Evolutionary conservation across 2,113 vertebrate species (phyloP).

Genomic region (Poeciliopsis turrubarensis): DNA sequence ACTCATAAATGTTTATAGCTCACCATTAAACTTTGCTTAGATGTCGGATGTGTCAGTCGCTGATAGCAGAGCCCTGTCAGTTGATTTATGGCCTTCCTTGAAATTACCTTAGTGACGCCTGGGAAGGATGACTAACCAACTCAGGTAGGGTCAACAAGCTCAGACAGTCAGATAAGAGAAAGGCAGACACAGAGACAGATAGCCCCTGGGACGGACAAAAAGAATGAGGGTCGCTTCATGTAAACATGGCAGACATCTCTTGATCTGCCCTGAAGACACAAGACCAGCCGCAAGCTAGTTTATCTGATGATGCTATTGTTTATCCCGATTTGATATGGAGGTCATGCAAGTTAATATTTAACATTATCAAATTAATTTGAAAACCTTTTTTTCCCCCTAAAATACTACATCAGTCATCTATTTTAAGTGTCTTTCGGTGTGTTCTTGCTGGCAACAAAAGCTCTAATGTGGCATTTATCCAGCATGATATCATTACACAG

Average conservation of each 20-base stretch:
- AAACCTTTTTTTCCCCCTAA: background rate
- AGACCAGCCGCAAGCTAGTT: slow-evolving; percentile 59
- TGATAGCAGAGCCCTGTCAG: slow-evolving; percentile 68
- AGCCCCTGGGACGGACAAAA: slow-evolving; percentile 60
- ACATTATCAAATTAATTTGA: slow-evolving; percentile 34
- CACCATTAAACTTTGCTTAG: slow-evolving; percentile 82
- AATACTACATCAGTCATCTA: slow-evolving; percentile 5
- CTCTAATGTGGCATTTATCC: slow-evolving; percentile 66
- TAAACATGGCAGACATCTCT: slow-evolving; percentile 70
- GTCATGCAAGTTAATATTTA: slow-evolving; percentile 23
- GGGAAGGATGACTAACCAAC: slow-evolving; percentile 70
- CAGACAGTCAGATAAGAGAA: slow-evolving; percentile 66
- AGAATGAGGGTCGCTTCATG: slow-evolving; percentile 59
- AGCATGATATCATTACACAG: slow-evolving; percentile 59
- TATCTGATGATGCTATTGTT: slow-evolving; percentile 57
- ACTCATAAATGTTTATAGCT: slow-evolving; percentile 79
- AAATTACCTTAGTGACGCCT: slow-evolving; percentile 77
- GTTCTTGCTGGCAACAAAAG: slow-evolving; percentile 44
- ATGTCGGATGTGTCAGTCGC: slow-evolving; percentile 74
- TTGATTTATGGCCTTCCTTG: slow-evolving; percentile 74
- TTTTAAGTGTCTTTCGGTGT: slow-evolving; percentile 37
- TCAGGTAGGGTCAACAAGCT: slow-evolving; percentile 67
- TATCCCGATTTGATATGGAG: slow-evolving; percentile 27
- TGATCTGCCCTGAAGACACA: slow-evolving; percentile 67
- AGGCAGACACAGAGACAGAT: slow-evolving; percentile 52